phyloP scores from a whole-genome alignment of 2,113 vertebrate genomes.

The Ochotona curzoniae region DNA sequence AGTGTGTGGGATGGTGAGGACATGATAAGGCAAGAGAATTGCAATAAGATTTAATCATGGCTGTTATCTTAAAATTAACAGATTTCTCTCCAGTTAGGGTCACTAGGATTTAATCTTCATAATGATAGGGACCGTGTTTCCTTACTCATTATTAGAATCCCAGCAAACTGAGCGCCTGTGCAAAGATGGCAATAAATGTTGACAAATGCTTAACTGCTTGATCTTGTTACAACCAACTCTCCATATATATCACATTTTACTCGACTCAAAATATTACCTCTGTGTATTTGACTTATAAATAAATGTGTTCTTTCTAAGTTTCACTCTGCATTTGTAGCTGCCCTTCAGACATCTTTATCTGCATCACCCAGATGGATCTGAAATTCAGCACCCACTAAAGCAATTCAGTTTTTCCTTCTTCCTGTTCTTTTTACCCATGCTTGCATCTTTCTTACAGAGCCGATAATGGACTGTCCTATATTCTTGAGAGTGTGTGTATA shows the following conservation, averaged over 20 bases:
- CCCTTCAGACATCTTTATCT: not conserved
- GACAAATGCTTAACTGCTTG: not conserved
- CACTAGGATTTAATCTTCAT: not conserved
- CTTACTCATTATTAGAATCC: not conserved
- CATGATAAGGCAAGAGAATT: not conserved
- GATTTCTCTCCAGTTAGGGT: not conserved
- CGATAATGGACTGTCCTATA: not conserved
- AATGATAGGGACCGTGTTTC: not conserved
- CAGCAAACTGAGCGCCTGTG: not conserved
- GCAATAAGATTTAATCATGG: not conserved
- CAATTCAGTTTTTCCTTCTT: not conserved
- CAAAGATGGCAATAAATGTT: not conserved
- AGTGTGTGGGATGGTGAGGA: not conserved
- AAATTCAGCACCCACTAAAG: not conserved
- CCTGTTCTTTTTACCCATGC: not conserved
- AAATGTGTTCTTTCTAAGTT: not conserved
- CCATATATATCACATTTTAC: not conserved
- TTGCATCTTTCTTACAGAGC: slow-evolving; percentile 10
- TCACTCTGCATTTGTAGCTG: not conserved
- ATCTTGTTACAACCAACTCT: not conserved
- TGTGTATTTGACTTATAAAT: not conserved
- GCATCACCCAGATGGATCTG: not conserved
- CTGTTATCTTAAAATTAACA: no score
- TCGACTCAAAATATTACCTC: not conserved
- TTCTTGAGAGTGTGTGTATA: not conserved